These are phyloP conservation scores for Gambusia yucatana DNA, from an alignment of 2,797 vertebrate genomes.

Conservation along the genomic window DNA sequence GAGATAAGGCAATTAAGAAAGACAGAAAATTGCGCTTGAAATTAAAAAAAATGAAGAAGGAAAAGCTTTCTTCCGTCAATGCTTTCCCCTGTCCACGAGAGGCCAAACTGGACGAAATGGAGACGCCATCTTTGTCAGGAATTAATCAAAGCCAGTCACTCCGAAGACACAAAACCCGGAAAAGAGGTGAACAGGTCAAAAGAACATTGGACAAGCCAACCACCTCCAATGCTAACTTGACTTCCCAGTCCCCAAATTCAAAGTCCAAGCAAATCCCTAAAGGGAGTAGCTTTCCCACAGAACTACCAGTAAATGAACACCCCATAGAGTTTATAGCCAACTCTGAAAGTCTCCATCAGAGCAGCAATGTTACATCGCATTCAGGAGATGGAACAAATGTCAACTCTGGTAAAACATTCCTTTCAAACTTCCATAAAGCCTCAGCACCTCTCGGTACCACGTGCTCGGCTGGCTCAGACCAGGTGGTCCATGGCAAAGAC, in stretches of 20 bases:
- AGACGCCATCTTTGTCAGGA: conserved; percentile 9
- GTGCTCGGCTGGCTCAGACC: conserved; percentile 36
- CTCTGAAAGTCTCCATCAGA: conserved; percentile 26
- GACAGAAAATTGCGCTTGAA: conserved; percentile 50
- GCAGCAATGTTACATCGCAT: conserved; percentile 15
- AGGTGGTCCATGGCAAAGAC: conserved; percentile 30
- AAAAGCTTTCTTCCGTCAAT: conserved; percentile 17
- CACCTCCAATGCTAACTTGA: conserved; percentile 34
- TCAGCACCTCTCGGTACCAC: conserved; percentile 50
- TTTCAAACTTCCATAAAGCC: conserved; percentile 56
- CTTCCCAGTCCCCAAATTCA: conserved; percentile 57
- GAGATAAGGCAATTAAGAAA: conserved; percentile 58
- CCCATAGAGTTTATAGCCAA: conserved; percentile 16
- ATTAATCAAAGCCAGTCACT: conserved; percentile 28
- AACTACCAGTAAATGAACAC: conserved; percentile 27
- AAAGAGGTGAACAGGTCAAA: conserved; percentile 48
- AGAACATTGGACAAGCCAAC: conserved; percentile 26
- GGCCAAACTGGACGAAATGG: conserved; percentile 26
- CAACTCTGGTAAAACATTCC: conserved; percentile 33
- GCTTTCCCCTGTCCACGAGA: conserved; percentile 33
- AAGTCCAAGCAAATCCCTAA: conserved; percentile 45
- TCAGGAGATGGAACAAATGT: conserved; percentile 24
- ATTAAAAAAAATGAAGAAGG: conserved; percentile 32
- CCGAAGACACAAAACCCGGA: conserved; percentile 64
- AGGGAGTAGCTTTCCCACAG: conserved; percentile 34